These are phyloP conservation scores for Crematogaster levior DNA, from an alignment of 2,888 invertebrate species.

Conservation along the genomic window DNA sequence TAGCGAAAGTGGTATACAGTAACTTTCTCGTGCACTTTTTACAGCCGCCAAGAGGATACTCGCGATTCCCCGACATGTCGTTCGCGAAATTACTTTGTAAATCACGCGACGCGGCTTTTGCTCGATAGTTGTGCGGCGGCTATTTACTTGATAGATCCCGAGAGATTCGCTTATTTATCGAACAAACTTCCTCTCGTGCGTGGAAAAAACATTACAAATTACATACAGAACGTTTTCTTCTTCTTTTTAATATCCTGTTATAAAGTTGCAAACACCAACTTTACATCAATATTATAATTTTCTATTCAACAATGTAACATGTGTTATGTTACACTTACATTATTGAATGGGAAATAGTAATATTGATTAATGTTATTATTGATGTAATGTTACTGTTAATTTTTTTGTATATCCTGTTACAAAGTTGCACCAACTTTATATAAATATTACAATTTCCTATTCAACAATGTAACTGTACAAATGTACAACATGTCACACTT, in stretches of 20 bases:
- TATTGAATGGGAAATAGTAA: too few relatives aligned
- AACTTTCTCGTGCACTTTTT: conserved; percentile 30
- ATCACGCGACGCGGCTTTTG: not conserved
- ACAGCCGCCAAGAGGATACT: not conserved
- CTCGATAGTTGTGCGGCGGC: not conserved
- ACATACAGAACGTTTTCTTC: not conserved
- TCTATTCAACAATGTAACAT: too few relatives aligned
- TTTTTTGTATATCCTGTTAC: not conserved
- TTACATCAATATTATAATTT: too few relatives aligned
- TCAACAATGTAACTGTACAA: too few relatives aligned
- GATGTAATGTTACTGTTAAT: too few relatives aligned
- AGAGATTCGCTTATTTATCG: not conserved
- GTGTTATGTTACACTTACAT: too few relatives aligned
- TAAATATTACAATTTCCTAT: too few relatives aligned
- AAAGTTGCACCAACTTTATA: not conserved
- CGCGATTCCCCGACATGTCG: not conserved
- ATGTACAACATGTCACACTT: too few relatives aligned
- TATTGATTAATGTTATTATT: too few relatives aligned
- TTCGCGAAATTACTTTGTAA: conserved; percentile 14
- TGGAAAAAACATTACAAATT: not conserved
- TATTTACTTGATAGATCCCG: not conserved
- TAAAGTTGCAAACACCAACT: too few relatives aligned
- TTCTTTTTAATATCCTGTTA: too few relatives aligned
- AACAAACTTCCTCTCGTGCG: not conserved
- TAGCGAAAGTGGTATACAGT: conserved; percentile 1